Percentiles rank a stretch among this genome's conserved stretches.
Conservation (phyloP, 2,113 vertebrate genomes). For the Xiphophorus hellerii region DNA sequence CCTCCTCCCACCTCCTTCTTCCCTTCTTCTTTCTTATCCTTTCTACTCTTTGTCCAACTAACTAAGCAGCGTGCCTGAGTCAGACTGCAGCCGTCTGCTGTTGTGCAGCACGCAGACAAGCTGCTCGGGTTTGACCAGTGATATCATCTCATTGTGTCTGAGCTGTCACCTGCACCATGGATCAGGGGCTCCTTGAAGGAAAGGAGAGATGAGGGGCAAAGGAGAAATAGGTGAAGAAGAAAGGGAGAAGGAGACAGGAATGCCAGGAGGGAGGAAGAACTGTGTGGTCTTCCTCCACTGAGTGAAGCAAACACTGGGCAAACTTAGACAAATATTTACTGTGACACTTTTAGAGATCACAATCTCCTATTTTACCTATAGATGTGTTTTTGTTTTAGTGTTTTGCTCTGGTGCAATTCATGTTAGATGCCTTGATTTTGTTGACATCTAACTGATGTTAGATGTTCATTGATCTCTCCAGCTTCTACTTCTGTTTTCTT, state of each 20-base stretch:
- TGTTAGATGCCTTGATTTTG: not conserved
- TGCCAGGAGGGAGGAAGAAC: slow-evolving; percentile 16
- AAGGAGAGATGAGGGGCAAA: slow-evolving; percentile 11
- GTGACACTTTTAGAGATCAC: not conserved
- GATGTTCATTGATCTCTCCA: too few species aligned
- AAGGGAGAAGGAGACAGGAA: slow-evolving; percentile 23
- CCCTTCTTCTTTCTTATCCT: not conserved
- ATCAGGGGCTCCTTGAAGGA: slow-evolving; percentile 40
- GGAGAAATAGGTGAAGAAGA: slow-evolving; percentile 17
- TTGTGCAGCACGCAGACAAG: slow-evolving; percentile 54
- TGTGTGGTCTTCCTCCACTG: slow-evolving; percentile 34
- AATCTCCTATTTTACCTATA: not conserved
- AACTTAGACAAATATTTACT: not conserved
- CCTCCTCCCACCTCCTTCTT: slow-evolving; percentile 9
- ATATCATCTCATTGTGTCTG: slow-evolving; percentile 73
- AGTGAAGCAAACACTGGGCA: not conserved
- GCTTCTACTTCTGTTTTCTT: too few species aligned
- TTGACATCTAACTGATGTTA: not conserved
- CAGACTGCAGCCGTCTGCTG: slow-evolving; percentile 51
- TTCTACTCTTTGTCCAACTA: slow-evolving; percentile 12
- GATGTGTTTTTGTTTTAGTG: too few species aligned
- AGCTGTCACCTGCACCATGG: slow-evolving; percentile 71
- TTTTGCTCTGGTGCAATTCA: too few species aligned
- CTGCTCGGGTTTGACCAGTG: slow-evolving; percentile 39
- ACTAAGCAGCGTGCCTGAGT: slow-evolving; percentile 55